A percentile compares a stretch with the other conserved stretches of the same genome.
These are phyloP conservation scores for Falco cherrug DNA, from an alignment of 2,797 vertebrate species.

Conservation along the genomic window DNA sequence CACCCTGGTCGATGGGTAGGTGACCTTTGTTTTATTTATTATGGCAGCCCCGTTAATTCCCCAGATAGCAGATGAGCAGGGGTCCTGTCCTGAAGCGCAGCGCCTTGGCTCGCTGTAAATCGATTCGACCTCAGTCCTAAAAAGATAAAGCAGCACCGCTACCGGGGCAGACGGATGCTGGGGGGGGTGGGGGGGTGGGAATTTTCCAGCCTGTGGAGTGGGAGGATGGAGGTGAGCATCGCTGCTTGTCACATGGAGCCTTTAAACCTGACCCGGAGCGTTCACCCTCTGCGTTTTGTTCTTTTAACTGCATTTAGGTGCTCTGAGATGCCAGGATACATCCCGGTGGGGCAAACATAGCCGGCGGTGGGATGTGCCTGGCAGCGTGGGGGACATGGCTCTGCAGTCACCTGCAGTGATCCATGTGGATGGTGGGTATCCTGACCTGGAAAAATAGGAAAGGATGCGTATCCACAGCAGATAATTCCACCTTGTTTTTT, in stretches of 20 bases:
- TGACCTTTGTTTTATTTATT: background rate
- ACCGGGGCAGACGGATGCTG: background rate
- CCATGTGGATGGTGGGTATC: background rate
- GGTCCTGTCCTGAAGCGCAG: background rate
- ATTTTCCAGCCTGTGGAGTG: background rate
- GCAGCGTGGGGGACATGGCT: accelerated
- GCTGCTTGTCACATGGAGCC: background rate
- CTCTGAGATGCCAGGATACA: background rate
- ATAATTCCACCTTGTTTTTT: background rate
- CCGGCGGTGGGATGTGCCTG: accelerated
- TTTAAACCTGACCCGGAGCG: background rate
- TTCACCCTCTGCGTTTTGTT: background rate
- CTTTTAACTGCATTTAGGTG: background rate
- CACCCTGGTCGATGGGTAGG: background rate
- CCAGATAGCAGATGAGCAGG: background rate
- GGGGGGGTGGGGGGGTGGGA: background rate
- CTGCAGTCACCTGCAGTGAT: background rate
- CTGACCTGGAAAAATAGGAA: background rate
- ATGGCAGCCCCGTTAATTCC: background rate
- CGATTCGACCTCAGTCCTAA: constrained; percentile 6
- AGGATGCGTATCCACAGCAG: background rate
- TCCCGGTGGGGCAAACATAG: accelerated
- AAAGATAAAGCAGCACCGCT: background rate
- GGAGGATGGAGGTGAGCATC: background rate
- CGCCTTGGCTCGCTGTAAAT: background rate